A percentile compares a stretch with the other conserved stretches of the same genome.
These are phyloP conservation scores for Spodoptera litura DNA, from an alignment of 1,140 invertebrate species.

Conservation along the genomic window DNA sequence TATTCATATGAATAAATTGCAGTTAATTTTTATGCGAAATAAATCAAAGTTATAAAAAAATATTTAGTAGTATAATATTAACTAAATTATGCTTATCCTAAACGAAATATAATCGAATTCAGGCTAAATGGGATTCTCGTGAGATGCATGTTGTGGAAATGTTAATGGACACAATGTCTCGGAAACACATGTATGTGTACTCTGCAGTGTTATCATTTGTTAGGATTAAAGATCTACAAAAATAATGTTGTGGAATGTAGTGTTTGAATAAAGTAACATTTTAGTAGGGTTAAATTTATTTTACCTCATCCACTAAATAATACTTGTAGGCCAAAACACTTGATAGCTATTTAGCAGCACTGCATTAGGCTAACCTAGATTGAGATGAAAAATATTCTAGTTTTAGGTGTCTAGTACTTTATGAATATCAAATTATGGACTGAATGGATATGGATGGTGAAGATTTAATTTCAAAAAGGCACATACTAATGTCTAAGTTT, in stretches of 20 bases:
- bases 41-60: slow-evolving; percentile 72
- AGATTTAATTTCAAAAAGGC: slow-evolving; percentile 70
- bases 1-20: slow-evolving; percentile 76
- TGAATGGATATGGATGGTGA: slow-evolving; percentile 69
- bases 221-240: slow-evolving; percentile 62
- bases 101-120: slow-evolving; percentile 33
- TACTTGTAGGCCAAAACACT: slow-evolving; percentile 13
- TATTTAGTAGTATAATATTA: slow-evolving; percentile 65
- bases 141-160: slow-evolving; percentile 26
- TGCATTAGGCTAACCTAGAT: slow-evolving; percentile 23
- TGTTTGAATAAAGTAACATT: slow-evolving; percentile 29
- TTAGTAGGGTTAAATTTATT: slow-evolving; percentile 50
- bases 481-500: slow-evolving; percentile 59
- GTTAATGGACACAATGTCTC: slow-evolving; percentile 11
- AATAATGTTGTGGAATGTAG: slow-evolving; percentile 78
- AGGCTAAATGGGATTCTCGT: slow-evolving; percentile 31
- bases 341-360: slow-evolving; percentile 15
- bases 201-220: slow-evolving; percentile 10
- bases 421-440: slow-evolving; percentile 67
- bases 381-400: slow-evolving; percentile 7
- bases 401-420: slow-evolving; percentile 50
- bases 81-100: slow-evolving; percentile 78
- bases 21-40: slow-evolving; percentile 63
- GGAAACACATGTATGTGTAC: slow-evolving; percentile 2
- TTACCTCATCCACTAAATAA: slow-evolving; percentile 34